These are phyloP conservation scores for Apamea crenata DNA, from an alignment of 2,888 invertebrate species.

Conservation along the genomic window DNA sequence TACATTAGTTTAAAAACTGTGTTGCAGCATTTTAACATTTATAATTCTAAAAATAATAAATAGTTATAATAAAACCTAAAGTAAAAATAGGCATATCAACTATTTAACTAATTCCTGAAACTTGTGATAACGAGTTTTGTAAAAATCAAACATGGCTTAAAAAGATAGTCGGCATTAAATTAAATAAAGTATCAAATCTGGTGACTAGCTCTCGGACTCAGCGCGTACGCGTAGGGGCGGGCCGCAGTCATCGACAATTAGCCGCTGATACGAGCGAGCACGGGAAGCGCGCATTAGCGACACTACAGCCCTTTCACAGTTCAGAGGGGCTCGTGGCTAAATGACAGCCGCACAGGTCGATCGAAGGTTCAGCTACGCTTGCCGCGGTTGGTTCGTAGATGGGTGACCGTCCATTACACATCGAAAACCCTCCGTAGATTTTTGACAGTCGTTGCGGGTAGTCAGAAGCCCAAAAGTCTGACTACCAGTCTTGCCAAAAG, in stretches of 20 bases:
- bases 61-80: not conserved
- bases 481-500: not conserved
- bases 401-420: not conserved
- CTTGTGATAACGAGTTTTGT: not conserved
- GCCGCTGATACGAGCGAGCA: constrained; percentile 73
- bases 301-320: constrained; percentile 5
- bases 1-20: not conserved
- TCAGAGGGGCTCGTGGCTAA: not conserved
- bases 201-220: constrained; percentile 8
- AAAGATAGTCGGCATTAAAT: not conserved
- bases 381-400: not conserved
- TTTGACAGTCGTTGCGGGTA: not conserved
- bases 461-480: not conserved
- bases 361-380: not conserved
- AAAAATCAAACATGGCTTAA: not conserved
- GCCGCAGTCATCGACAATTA: constrained; percentile 69
- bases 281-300: constrained; percentile 80
- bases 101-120: not conserved
- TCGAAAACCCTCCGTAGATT: not conserved
- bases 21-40: not conserved
- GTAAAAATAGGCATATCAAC: not conserved
- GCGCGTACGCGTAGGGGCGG: constrained; percentile 34
- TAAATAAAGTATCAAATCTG: not conserved
- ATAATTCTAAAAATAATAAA: not conserved
- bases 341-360: not conserved